phyloP scores from a whole-genome alignment of 1,140 invertebrate genomes.

The Trachymyrmex cornetzi region DNA sequence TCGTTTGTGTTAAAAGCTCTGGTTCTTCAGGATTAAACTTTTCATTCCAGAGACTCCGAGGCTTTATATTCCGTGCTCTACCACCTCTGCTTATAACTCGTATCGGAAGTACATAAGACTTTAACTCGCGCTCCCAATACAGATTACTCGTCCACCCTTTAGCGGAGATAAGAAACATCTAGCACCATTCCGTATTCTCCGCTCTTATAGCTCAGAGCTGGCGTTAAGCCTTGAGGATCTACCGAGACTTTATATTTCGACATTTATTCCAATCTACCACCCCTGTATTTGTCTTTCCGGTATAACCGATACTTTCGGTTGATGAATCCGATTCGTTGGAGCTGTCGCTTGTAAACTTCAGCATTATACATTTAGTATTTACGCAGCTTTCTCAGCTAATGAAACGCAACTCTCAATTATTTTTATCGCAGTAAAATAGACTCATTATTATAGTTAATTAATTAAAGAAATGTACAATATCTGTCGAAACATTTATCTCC shows the following conservation, averaged over 20 bases:
- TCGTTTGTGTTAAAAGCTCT: slow-evolving; percentile 25
- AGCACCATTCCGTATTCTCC: slow-evolving; percentile 46
- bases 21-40: slow-evolving; percentile 66
- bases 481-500: background rate
- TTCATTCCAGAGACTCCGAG: slow-evolving; percentile 19
- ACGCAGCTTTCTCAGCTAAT: background rate
- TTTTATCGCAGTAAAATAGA: background rate
- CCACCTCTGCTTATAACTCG: slow-evolving; percentile 44
- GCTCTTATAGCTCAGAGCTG: slow-evolving; percentile 42
- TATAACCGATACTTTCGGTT: slow-evolving; percentile 25
- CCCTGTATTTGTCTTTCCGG: slow-evolving; percentile 47
- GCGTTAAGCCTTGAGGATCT: slow-evolving; percentile 62
- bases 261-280: slow-evolving; percentile 10
- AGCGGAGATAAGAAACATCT: slow-evolving; percentile 29
- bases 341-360: background rate
- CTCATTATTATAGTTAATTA: background rate
- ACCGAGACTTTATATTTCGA: slow-evolving; percentile 59
- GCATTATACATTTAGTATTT: background rate
- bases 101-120: slow-evolving; percentile 69
- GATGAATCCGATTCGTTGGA: slow-evolving; percentile 20
- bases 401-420: background rate
- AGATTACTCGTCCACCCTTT: slow-evolving; percentile 63
- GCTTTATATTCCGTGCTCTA: slow-evolving; percentile 51
- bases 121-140: slow-evolving; percentile 70
- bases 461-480: background rate